Percentiles rank a stretch among this genome's conserved stretches.
These are phyloP conservation scores for Acanthornis magna DNA, from an alignment of 2,797 vertebrate species.

Conservation along the genomic window DNA sequence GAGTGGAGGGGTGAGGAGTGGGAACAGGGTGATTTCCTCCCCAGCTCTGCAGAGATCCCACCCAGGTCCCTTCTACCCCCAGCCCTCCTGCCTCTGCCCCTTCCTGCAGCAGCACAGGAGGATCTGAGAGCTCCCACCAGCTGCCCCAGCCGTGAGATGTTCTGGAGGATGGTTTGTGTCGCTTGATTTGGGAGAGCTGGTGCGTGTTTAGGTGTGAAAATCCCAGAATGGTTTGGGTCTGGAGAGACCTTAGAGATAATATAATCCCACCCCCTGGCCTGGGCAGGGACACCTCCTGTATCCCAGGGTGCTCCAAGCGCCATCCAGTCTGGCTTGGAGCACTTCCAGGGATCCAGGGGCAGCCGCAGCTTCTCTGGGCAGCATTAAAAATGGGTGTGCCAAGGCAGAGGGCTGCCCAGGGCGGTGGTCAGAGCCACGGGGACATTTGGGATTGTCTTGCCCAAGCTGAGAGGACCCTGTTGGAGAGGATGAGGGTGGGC, in stretches of 20 bases:
- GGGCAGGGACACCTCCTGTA: not conserved
- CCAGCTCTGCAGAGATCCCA: not conserved
- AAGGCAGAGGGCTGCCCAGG: not conserved
- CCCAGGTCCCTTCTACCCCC: not conserved
- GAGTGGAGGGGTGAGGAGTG: not conserved
- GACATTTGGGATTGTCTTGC: not conserved
- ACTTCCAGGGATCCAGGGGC: not conserved
- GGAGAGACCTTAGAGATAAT: not conserved
- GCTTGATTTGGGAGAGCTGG: rapidly evolving
- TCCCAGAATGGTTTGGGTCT: not conserved
- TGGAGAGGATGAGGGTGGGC: not conserved
- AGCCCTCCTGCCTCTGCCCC: not conserved
- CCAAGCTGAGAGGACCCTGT: not conserved
- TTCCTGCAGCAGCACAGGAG: not conserved
- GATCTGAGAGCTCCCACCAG: not conserved
- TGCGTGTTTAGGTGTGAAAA: not conserved
- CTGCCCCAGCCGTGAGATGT: not conserved
- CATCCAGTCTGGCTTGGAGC: rapidly evolving
- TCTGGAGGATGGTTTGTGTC: not conserved
- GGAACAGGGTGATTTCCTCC: rapidly evolving
- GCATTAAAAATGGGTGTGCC: not conserved
- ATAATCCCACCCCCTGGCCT: rapidly evolving
- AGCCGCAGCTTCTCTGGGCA: not conserved
- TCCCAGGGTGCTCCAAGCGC: not conserved
- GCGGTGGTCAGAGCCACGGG: rapidly evolving